Base-by-base conservation (phyloP, 2,797 vertebrate genomes). In the Tenualosa ilisha region DNA sequence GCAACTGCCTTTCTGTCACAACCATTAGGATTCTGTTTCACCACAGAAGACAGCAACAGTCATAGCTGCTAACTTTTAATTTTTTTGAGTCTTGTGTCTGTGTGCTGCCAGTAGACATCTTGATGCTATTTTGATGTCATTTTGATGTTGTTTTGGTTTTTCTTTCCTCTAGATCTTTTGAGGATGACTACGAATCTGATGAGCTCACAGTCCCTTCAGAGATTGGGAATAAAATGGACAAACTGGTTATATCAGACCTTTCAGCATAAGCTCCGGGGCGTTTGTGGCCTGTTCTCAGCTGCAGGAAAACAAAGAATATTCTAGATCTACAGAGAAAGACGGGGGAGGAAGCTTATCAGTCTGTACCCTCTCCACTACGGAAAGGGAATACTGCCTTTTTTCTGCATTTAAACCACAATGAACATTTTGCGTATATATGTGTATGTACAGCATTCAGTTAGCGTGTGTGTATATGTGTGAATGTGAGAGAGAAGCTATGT, bases 161-260 rank as follows among this genome's bases (percentile, higher is more conserved):
- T 49, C 54, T 20, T 5, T 94, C 90, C 72, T 82, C 17, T 94
- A 99, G 98, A 92, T 98, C 97, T 6, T 98, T 99, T 91, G 98
- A 99, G 84, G 98, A 99, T 31, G 97, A 98, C 91, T 99, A 97
- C 86, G 98, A 99, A 89, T 95, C 96, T 2, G 98, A 99, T 61
- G 98, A 99, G 89, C 93, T 97, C 86, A 95, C 96, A 84, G 90
- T 96, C 89, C 90, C 96, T 2, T 94, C 96, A 91, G 98, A 99
- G 90, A 96, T 97, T 89, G 96, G 95, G 93, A 97, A 96, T 95
- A 98, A 98, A 93, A 96, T 96, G 93, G 97, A 96, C 90, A 98
- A 97, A 92, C 93, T 96, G 93, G 96, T 97, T 91, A 96, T 98
- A 91, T 97, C 97, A 4, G 95, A 97, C 91, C 94, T 99, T 92